Evolutionary conservation across 2,113 vertebrate genomes (phyloP).

Genomic region (Erpornis zantholeuca): DNA sequence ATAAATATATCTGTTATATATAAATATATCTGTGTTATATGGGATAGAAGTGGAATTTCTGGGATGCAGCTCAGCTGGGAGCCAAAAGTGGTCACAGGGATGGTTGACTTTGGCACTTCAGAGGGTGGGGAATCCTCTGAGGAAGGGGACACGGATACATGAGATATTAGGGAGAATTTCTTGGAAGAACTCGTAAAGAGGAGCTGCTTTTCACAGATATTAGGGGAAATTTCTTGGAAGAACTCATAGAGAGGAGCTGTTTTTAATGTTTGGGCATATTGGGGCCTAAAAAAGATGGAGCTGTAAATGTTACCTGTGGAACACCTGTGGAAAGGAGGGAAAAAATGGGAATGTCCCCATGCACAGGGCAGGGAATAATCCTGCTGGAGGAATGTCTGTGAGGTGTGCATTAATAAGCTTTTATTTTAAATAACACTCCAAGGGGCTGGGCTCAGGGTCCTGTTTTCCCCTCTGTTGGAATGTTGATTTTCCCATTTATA

Average conservation of each 20-base stretch:
- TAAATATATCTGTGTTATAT: background rate
- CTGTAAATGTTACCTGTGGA: background rate
- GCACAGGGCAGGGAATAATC: background rate
- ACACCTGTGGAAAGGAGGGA: background rate
- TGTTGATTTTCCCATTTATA: background rate
- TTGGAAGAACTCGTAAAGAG: background rate
- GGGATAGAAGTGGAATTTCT: rapidly evolving
- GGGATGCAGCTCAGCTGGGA: background rate
- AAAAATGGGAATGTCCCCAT: background rate
- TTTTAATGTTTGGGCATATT: background rate
- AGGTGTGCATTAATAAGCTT: background rate
- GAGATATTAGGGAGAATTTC: background rate
- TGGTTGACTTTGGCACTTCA: background rate
- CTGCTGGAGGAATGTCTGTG: background rate
- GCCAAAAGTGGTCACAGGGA: background rate
- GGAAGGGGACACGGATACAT: too few species aligned
- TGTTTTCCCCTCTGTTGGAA: background rate
- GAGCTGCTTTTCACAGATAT: background rate
- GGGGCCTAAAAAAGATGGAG: background rate
- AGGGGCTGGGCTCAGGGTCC: background rate
- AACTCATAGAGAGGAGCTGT: background rate
- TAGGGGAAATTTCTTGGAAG: background rate
- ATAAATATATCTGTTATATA: too few species aligned
- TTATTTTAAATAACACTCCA: background rate
- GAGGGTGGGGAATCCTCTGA: background rate